These are phyloP conservation scores for Bellardia bayeri DNA, from an alignment of 2,888 invertebrate species.

Conservation along the genomic window DNA sequence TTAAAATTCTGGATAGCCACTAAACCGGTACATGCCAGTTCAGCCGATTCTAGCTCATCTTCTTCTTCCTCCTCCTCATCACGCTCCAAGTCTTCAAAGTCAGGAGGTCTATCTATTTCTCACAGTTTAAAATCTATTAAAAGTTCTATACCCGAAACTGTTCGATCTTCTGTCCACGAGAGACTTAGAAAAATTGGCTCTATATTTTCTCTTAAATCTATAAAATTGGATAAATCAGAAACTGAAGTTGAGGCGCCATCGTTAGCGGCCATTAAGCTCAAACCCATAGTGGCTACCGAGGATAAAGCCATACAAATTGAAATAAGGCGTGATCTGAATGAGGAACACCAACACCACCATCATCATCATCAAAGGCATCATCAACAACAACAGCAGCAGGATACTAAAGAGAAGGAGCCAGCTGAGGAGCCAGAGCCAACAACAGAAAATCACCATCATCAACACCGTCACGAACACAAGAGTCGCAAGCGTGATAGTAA, in stretches of 20 bases:
- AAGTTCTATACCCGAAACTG: slow-evolving; percentile 77
- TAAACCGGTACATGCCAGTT: slow-evolving; percentile 87
- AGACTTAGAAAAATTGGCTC: slow-evolving; percentile 81
- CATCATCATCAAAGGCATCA: slow-evolving; percentile 53
- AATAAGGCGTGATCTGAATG: slow-evolving; percentile 2
- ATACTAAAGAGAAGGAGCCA: slow-evolving; percentile 1
- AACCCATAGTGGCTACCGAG: slow-evolving; percentile 47
- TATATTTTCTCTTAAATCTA: slow-evolving; percentile 81
- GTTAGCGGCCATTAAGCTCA: slow-evolving; percentile 30
- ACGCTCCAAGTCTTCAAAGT: slow-evolving; percentile 79
- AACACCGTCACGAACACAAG: slow-evolving; percentile 66
- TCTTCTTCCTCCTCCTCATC: slow-evolving; percentile 74
- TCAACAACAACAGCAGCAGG: neutral
- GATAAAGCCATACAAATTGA: slow-evolving; percentile 75
- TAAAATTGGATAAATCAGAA: slow-evolving; percentile 75
- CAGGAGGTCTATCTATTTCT: slow-evolving; percentile 76
- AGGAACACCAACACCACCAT: slow-evolving; percentile 29
- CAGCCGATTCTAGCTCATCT: slow-evolving; percentile 74
- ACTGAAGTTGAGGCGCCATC: slow-evolving; percentile 58
- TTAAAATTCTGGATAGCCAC: slow-evolving; percentile 89
- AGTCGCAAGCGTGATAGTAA: slow-evolving; percentile 66
- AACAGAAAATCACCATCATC: slow-evolving; percentile 75
- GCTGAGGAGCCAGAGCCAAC: slow-evolving; percentile 52
- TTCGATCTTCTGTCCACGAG: slow-evolving; percentile 78
- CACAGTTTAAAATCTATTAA: slow-evolving; percentile 78